Percentiles rank a stretch among this genome's conserved stretches.
Conservation (phyloP, 1,140 invertebrate genomes). For the Caerostris darwini region DNA sequence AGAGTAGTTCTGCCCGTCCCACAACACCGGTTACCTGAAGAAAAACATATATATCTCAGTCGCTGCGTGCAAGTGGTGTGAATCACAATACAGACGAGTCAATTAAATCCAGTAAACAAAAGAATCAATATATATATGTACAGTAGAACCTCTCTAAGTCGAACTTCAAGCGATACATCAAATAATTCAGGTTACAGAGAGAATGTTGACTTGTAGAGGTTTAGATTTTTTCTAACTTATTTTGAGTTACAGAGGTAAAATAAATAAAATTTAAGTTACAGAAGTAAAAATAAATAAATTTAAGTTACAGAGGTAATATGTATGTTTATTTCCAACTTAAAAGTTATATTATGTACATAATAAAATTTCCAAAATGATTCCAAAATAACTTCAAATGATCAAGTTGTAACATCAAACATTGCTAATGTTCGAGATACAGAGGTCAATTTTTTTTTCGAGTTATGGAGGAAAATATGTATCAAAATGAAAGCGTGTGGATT, state of each 20-base stretch:
- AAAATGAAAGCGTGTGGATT: conserved; percentile 71
- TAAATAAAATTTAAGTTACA: neutral
- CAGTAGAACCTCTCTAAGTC: too few species aligned
- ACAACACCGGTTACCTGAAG: conserved; percentile 92
- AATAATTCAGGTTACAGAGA: too few species aligned
- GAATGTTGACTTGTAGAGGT: conserved; percentile 82
- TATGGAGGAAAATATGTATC: too few species aligned
- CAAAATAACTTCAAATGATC: too few species aligned
- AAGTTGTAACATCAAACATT: too few species aligned
- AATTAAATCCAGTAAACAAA: neutral
- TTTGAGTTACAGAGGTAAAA: too few species aligned
- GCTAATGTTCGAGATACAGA: too few species aligned
- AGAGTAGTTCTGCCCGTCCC: conserved; percentile 95
- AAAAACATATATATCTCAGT: conserved; percentile 83
- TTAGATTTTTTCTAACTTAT: neutral
- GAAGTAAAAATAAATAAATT: too few species aligned
- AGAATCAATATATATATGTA: conserved; percentile 84
- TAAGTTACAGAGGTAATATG: too few species aligned
- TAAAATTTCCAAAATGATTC: conserved; percentile 84
- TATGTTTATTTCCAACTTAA: too few species aligned
- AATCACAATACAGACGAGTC: neutral
- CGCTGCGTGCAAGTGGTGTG: neutral
- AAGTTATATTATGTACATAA: neutral
- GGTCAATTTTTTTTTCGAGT: too few species aligned
- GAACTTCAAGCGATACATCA: too few species aligned